Base-by-base conservation (phyloP, 1,140 invertebrate species). In the Drosophila cardini region DNA sequence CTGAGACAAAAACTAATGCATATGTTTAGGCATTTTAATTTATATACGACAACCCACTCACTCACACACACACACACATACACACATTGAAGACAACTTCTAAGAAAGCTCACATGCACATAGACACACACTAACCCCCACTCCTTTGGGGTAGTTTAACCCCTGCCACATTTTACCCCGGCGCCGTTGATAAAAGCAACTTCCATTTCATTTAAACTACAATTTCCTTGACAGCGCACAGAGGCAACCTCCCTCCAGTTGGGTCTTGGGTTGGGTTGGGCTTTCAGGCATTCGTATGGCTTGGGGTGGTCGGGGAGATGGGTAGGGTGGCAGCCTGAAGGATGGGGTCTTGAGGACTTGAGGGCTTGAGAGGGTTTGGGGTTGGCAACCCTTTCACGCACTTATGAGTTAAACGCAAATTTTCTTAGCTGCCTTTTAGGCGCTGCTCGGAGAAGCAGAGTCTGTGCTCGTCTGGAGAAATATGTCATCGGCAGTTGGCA, bases 11-110 rank as follows among this genome's bases (percentile, higher is more conserved):
- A 89, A 89, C 84, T 89, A 89, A 89, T 89, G 84, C 84, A 89
- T 89, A 89, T 89, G 84, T 89, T 89, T 89, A 89, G 84, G 84
- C 84, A 89, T 89, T 89, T 89, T 89, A 89, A 89, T 89, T 89
- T 89, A 89, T 89, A 89, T 89, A 89, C 84, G 81, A 77, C 83
- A 79, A 55, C 58, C 57, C 70, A 62, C 48, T 60, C 68, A 38
- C 53, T 52, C 52, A 36, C 50, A 43, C 57, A 58, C 46, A n/a
- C 38, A 45, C 46, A 73, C 16, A 38, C 38, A 57, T 13, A 68
- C 6, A 50, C 26, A 65, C 67, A 78, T n/a, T n/a, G 55, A 10
- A 48, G 48, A 68, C 72, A 85, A 80, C 65, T 85, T 81, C 78
- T 81, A 81, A 81, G 79, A 81, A 85, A 86, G 71, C 82, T 52